Evolutionary conservation across 2,888 invertebrate species (phyloP).

Genomic region (Scelioninae gen. 2): DNA sequence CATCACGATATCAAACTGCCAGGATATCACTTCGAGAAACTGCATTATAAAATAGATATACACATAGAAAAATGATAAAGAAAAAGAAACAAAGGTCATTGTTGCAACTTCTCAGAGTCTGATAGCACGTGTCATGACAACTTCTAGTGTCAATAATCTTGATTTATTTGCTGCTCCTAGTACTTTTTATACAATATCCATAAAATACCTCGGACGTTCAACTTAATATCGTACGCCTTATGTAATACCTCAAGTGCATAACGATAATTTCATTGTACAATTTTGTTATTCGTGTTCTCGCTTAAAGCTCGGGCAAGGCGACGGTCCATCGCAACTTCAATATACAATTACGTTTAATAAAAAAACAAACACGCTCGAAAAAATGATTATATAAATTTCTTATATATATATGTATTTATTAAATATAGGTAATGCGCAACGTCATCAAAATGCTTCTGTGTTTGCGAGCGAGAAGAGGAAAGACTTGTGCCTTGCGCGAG

Average conservation of each 20-base stretch:
- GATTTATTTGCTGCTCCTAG: conserved; percentile 55
- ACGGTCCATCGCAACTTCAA: conserved; percentile 5
- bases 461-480: too few species aligned
- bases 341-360: neutral
- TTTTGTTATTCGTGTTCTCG: conserved; percentile 35
- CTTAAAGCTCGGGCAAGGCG: conserved; percentile 13
- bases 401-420: conserved; percentile 4
- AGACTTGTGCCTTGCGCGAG: conserved; percentile 25
- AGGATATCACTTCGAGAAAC: conserved; percentile 26
- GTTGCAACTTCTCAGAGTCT: conserved; percentile 5
- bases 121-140: conserved; percentile 20
- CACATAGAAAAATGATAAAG: conserved; percentile 13
- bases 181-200: conserved; percentile 54
- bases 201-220: conserved; percentile 41
- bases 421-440: neutral
- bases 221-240: conserved; percentile 51
- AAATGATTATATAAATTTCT: neutral
- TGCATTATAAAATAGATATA: conserved; percentile 8
- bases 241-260: conserved; percentile 50
- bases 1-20: too few species aligned
- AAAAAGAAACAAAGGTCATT: conserved; percentile 23
- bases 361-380: neutral
- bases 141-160: conserved; percentile 54
- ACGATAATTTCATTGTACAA: conserved; percentile 57
- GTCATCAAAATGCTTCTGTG: neutral